These are phyloP conservation scores for Scopus umbretta DNA, from an alignment of 2,113 vertebrate genomes.

Conservation along the genomic window DNA sequence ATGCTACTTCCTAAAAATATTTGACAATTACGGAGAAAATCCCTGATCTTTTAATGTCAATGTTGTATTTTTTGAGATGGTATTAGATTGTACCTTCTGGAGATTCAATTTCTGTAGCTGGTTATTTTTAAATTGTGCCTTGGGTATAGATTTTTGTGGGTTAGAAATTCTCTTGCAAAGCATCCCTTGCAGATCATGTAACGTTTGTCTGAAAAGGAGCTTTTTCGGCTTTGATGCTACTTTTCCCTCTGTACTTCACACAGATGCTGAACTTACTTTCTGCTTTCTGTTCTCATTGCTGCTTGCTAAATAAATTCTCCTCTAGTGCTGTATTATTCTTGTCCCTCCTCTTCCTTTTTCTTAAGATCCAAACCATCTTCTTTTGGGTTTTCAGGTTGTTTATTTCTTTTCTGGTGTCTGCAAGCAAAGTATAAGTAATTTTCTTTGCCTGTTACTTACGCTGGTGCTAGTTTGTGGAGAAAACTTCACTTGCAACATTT, in stretches of 20 bases:
- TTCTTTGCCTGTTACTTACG: background rate
- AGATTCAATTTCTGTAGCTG: background rate
- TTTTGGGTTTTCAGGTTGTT: background rate
- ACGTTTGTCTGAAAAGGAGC: background rate
- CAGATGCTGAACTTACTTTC: background rate
- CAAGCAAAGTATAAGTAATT: background rate
- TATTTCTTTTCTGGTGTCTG: background rate
- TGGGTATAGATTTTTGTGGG: background rate
- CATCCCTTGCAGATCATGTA: background rate
- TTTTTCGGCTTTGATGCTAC: background rate
- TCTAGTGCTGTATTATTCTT: background rate
- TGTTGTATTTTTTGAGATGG: background rate
- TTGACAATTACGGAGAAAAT: background rate
- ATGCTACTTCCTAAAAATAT: background rate
- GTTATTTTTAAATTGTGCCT: slow-evolving; percentile 9
- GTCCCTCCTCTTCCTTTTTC: background rate
- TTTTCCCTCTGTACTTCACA: background rate
- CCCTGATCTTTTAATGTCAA: background rate
- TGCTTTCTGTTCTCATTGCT: background rate
- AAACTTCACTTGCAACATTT: background rate
- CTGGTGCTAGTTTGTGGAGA: background rate
- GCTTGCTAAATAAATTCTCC: background rate
- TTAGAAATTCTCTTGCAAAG: background rate
- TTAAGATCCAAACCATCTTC: background rate
- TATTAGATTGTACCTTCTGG: background rate